These are phyloP conservation scores for Harpalus rubripes DNA, from an alignment of 2,888 invertebrate genomes.

Conservation along the genomic window DNA sequence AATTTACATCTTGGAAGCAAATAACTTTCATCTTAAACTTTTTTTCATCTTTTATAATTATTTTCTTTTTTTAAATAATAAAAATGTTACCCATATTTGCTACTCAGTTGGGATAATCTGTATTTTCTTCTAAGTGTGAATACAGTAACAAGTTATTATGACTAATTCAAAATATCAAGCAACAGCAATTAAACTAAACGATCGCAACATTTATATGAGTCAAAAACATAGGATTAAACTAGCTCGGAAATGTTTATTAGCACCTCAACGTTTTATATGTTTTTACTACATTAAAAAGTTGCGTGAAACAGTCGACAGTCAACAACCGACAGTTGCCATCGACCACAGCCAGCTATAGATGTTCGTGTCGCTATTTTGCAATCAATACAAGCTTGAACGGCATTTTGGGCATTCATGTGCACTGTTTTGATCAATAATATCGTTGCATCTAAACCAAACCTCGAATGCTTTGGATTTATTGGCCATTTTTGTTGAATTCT, in stretches of 20 bases:
- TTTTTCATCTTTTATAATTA: too few species aligned
- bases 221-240: constrained; percentile 37
- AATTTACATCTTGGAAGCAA: too few species aligned
- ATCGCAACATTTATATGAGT: constrained; percentile 25
- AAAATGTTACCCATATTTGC: too few species aligned
- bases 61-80: too few species aligned
- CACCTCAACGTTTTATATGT: constrained; percentile 45
- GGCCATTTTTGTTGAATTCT: constrained; percentile 47
- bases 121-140: neutral
- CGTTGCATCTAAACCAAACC: constrained; percentile 58
- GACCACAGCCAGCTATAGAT: constrained; percentile 52
- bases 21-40: too few species aligned
- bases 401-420: constrained; percentile 57
- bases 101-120: too few species aligned
- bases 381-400: constrained; percentile 52
- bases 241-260: constrained; percentile 55
- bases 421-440: constrained; percentile 56
- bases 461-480: constrained; percentile 47
- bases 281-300: constrained; percentile 48
- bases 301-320: constrained; percentile 47
- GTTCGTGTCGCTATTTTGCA: constrained; percentile 49
- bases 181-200: constrained; percentile 44
- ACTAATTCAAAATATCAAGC: constrained; percentile 38
- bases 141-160: constrained; percentile 13
- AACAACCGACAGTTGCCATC: constrained; percentile 47